Conservation (phyloP, 2,888 invertebrate genomes). For the Melinopterus prodromus region DNA sequence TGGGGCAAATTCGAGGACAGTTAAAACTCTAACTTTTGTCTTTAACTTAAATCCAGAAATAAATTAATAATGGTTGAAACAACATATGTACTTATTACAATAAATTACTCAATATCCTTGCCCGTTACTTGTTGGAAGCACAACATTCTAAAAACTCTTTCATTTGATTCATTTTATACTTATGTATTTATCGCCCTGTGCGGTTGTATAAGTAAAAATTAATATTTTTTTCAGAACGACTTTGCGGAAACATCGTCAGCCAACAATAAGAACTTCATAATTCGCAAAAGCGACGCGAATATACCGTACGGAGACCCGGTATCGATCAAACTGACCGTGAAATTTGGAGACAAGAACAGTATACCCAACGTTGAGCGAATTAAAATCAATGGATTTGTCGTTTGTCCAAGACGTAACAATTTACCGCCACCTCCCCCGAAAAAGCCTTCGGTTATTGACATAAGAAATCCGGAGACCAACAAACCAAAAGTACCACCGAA, state of each 20-base stretch:
- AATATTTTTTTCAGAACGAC: slow-evolving; percentile 62
- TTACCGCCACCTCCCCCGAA: neutral
- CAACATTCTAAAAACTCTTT: no score
- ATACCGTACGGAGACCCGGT: slow-evolving; percentile 66
- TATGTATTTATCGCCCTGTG: no score
- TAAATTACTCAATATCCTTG: no score
- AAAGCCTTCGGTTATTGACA: neutral
- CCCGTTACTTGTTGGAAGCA: no score
- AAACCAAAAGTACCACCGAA: neutral
- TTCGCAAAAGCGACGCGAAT: slow-evolving; percentile 64
- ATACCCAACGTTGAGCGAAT: slow-evolving; percentile 64
- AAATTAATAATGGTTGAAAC: no score
- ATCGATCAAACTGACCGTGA: slow-evolving; percentile 67
- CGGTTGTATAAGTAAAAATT: no score
- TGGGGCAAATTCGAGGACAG: no score
- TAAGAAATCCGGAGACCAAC: neutral
- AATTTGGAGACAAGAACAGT: slow-evolving; percentile 63
- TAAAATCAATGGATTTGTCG: slow-evolving; percentile 66
- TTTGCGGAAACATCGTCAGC: slow-evolving; percentile 64
- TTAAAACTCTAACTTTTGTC: no score
- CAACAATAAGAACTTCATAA: slow-evolving; percentile 66
- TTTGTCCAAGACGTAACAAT: slow-evolving; percentile 55
- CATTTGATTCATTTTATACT: no score
- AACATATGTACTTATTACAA: no score
- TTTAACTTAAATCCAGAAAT: no score